These are phyloP conservation scores for Conomelus anceps DNA, from an alignment of 2,888 invertebrate species.

Conservation along the genomic window DNA sequence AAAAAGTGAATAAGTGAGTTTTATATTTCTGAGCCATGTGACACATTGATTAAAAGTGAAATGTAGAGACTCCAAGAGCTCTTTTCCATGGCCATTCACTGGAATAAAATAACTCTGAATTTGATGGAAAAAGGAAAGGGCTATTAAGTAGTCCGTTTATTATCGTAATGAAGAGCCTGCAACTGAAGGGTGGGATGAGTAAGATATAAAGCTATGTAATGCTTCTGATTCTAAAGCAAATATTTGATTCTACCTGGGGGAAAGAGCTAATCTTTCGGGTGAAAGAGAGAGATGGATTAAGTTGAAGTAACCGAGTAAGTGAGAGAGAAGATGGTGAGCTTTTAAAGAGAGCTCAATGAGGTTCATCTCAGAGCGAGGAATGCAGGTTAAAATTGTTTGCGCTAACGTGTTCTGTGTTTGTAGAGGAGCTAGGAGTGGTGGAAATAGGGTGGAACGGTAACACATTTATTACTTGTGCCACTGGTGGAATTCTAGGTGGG, in stretches of 20 bases:
- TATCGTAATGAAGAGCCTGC: neutral
- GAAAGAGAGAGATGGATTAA: neutral
- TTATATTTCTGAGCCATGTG: neutral
- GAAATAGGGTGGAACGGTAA: neutral
- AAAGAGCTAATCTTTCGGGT: neutral
- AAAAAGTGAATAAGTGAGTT: neutral
- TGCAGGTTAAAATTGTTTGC: neutral
- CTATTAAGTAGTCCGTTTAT: neutral
- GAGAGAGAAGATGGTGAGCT: neutral
- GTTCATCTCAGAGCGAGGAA: neutral
- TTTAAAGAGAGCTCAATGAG: neutral
- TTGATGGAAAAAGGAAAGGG: neutral
- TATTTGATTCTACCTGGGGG: neutral
- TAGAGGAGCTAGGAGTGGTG: neutral
- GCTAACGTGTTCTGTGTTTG: neutral
- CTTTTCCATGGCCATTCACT: neutral
- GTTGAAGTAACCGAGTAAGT: neutral
- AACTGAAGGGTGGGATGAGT: neutral
- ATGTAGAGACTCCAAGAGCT: neutral
- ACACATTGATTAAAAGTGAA: neutral
- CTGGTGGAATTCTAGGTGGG: neutral
- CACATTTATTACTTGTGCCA: neutral
- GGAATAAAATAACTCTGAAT: neutral
- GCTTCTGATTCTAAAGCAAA: neutral
- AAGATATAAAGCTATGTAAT: neutral